Percentiles rank a stretch among this genome's conserved stretches.
These are phyloP conservation scores for Ramazzottius varieornatus DNA, from an alignment of 2,888 invertebrate species.

Conservation along the genomic window DNA sequence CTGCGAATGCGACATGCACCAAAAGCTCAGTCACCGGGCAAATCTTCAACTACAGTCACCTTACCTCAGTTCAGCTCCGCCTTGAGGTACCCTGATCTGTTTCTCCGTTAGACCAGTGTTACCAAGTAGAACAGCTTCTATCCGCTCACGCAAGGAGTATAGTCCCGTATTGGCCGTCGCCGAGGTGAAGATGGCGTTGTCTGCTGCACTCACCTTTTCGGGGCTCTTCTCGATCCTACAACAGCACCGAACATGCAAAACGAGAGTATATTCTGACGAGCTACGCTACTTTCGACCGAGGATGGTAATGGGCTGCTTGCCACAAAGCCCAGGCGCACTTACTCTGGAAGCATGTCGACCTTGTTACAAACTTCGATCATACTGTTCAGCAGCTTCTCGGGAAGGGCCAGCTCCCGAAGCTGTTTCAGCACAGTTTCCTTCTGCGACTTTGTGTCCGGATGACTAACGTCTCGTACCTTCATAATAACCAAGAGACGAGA, in stretches of 20 bases:
- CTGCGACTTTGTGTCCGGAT: slow-evolving; percentile 41
- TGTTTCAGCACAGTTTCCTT: slow-evolving; percentile 39
- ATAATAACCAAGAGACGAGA: slow-evolving; percentile 20
- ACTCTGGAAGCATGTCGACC: slow-evolving; percentile 30
- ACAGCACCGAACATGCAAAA: neutral
- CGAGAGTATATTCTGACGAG: neutral
- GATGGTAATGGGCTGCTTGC: too few relatives aligned
- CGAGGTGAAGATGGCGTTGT: neutral
- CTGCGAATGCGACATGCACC: too few relatives aligned
- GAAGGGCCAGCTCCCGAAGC: slow-evolving; percentile 30
- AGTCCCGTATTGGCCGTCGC: neutral
- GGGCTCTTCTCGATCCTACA: neutral
- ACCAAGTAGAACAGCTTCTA: neutral
- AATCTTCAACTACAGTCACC: too few relatives aligned
- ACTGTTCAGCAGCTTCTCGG: slow-evolving; percentile 24
- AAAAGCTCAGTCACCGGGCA: neutral
- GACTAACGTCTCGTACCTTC: slow-evolving; percentile 49
- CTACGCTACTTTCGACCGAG: too few relatives aligned
- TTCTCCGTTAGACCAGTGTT: neutral
- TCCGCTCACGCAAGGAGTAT: neutral
- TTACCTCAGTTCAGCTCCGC: neutral
- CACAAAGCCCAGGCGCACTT: slow-evolving; percentile 4
- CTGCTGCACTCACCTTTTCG: neutral
- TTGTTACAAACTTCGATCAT: slow-evolving; percentile 49
- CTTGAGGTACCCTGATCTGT: neutral